Evolutionary conservation across 2,113 vertebrate species (phyloP), one percentile per base, ranked within the genome.

Genomic region (Lasiurus cinereus): DNA sequence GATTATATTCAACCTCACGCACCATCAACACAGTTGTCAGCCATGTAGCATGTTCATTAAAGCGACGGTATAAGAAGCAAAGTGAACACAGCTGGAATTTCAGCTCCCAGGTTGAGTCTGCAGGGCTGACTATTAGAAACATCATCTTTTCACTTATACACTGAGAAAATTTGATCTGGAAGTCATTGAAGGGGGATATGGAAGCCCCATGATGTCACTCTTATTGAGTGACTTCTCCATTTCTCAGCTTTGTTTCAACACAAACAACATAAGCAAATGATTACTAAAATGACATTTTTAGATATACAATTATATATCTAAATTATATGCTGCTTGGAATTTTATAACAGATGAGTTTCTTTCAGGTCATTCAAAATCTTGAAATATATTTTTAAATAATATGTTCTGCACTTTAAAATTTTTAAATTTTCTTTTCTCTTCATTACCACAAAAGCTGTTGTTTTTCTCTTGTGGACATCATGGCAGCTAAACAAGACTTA

Each of bases 401-500:
- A 93, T 87, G 85, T 82, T 82, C 10, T 59, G 67, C 15, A 83
- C 83, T 86, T 70, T 33, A 74, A 91, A 88, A 76, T 7, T 85
- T 76, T 79, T 59, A 78, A n/a, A 74, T 36, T 69, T 59, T 64
- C 43, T 69, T 9, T 92, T 27, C 78, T 76, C 76, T 97, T 97
- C 87, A 73, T 89, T 91, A 83, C 24, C 39, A 0, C 66, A 69
- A 39, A 87, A 39, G 39, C 54, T 43, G 79, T 1, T 54, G 14
- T 90, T 70, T 50, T 93, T 4, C 89, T 97, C 90, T 29, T 73
- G 52, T 73, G 2, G 95, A 94, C 96, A 94, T 92, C 92, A 92
- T 93, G 82, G 84, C 97, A 10, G 6, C 88, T 97, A 91, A 98
- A 97, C 96, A 97, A 98, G 94, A 96, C 95, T 96, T 95, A 95